These are phyloP conservation scores for Pseudoatta argentina DNA, from an alignment of 1,140 invertebrate species.

Conservation along the genomic window DNA sequence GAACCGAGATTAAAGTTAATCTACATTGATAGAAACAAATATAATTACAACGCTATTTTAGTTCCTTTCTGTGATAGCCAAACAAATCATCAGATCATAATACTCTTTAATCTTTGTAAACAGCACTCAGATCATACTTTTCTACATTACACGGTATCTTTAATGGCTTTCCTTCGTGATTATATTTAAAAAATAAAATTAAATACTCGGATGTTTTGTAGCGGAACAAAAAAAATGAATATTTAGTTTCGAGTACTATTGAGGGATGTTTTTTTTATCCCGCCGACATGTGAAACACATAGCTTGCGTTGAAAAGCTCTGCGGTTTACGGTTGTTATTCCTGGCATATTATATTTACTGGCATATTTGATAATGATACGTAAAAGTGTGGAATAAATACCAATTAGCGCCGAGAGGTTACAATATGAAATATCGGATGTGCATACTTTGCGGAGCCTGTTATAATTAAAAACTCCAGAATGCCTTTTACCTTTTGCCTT, in stretches of 20 bases:
- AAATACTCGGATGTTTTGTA: constrained; percentile 7
- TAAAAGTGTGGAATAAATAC: constrained; percentile 48
- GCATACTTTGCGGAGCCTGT: background rate
- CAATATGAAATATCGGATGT: constrained; percentile 13
- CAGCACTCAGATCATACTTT: no score
- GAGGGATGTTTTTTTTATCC: background rate
- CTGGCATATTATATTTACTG: background rate
- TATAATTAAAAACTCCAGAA: constrained; percentile 7
- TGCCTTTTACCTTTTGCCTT: background rate
- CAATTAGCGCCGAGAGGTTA: constrained; percentile 27
- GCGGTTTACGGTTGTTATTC: constrained; percentile 12
- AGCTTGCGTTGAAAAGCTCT: background rate
- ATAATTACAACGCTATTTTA: no score
- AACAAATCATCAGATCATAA: no score
- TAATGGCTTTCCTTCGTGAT: background rate
- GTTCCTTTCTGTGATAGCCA: no score
- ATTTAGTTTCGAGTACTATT: constrained; percentile 12
- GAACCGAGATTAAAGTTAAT: no score
- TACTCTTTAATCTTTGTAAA: no score
- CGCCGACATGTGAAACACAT: constrained; percentile 4
- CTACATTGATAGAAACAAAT: no score
- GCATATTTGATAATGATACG: constrained; percentile 45
- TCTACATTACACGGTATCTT: no score
- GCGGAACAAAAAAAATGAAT: background rate
- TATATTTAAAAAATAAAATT: background rate